Percentiles rank a stretch among this genome's conserved stretches.
Conservation (phyloP, 2,113 vertebrate genomes). For the Myiagra hebetior region DNA sequence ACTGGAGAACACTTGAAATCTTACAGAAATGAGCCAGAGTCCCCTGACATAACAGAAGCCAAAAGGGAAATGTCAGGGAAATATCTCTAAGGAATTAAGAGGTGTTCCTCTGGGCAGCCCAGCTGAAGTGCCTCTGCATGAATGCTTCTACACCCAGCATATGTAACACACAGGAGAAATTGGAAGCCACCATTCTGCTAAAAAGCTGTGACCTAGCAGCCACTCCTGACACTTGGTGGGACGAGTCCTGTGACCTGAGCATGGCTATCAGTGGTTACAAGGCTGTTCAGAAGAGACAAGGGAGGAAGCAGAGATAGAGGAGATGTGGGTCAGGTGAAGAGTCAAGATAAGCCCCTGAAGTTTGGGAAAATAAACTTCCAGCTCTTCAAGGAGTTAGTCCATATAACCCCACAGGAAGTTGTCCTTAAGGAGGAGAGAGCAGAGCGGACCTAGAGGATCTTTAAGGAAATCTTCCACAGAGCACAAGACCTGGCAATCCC, state of each 20-base stretch:
- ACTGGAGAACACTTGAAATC: not conserved
- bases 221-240: not conserved
- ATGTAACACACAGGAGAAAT: not conserved
- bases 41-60: not conserved
- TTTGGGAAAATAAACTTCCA: not conserved
- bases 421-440: not conserved
- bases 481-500: too few species aligned
- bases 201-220: not conserved
- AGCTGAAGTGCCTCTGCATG: not conserved
- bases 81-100: not conserved
- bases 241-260: not conserved
- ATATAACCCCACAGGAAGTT: not conserved
- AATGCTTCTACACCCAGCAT: not conserved
- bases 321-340: not conserved
- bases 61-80: not conserved
- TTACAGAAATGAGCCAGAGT: not conserved
- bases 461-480: not conserved
- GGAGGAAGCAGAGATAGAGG: not conserved
- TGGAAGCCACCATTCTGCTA: not conserved
- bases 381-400: not conserved
- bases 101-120: not conserved
- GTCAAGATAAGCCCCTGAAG: not conserved
- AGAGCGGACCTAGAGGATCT: not conserved
- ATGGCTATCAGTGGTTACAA: rapidly evolving
- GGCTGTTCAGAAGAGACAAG: not conserved